These are phyloP conservation scores for Candidula unifasciata DNA, from an alignment of 2,888 invertebrate genomes.

Conservation along the genomic window DNA sequence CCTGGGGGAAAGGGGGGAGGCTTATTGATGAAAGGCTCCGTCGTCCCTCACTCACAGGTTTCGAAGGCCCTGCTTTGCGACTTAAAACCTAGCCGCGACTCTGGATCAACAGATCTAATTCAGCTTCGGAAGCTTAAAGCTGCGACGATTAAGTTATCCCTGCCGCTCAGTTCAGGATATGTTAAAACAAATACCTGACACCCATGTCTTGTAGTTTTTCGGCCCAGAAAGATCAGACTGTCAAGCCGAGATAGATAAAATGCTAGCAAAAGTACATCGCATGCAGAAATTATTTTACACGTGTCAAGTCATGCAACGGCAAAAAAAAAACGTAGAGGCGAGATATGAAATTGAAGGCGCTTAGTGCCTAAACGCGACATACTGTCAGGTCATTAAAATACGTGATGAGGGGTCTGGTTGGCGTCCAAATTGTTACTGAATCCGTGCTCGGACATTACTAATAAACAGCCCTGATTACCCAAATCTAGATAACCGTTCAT, in stretches of 20 bases:
- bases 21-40: too few relatives aligned
- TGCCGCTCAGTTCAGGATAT: too few relatives aligned
- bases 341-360: slow-evolving; percentile 19
- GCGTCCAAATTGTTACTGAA: slow-evolving; percentile 35
- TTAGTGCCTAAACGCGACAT: slow-evolving; percentile 23
- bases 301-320: background rate
- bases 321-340: background rate
- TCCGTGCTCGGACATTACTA: slow-evolving; percentile 37
- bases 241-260: background rate
- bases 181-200: background rate
- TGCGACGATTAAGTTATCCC: background rate
- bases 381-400: slow-evolving; percentile 39
- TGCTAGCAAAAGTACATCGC: background rate
- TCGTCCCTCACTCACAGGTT: too few relatives aligned
- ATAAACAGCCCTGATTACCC: slow-evolving; percentile 42
- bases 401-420: background rate
- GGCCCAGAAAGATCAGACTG: background rate
- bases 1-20: too few relatives aligned
- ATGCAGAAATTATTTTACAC: background rate
- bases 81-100: too few relatives aligned
- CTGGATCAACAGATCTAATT: too few relatives aligned
- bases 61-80: too few relatives aligned
- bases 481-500: slow-evolving; percentile 36
- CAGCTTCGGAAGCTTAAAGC: too few relatives aligned
- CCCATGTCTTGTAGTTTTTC: background rate